Evolutionary conservation across 1,140 invertebrate genomes (phyloP), one percentile per base, ranked within the genome.

Genomic region (Oppia nitens): DNA sequence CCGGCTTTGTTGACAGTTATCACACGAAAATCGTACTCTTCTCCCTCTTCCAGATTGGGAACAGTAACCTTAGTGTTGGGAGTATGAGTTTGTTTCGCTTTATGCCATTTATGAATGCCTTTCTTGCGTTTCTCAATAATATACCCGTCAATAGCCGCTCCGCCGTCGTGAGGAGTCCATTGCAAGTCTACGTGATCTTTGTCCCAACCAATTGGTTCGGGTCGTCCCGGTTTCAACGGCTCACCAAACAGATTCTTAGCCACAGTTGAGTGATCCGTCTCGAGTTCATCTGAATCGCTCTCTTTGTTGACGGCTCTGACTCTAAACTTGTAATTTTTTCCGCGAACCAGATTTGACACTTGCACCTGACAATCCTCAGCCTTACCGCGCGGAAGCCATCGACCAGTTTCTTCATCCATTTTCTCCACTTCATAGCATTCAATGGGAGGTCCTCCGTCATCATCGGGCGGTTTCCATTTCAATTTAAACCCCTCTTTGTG

Each of bases 341-440:
- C 92, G 32, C 91, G 87, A 68, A 93, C 86, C 53, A 98, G 73
- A 20, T 90, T 89, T 0, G 84, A 83, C 20, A 97, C 90, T 66
- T 90, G 1, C 45, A 40, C 2, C 17, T 3, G 1, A 47, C 50
- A 1, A 47, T 20, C 11, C 17, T 27, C 14, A 27, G 64, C 11
- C 47, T 45, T 32, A 57, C 28, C 25, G 1, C 47, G 45, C 12
- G 56, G 56, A 14, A 94, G 85, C 92, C 92, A 96, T 63, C 89
- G 74, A 27, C 56, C 56, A 24, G 83, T 85, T 63, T 92, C 88
- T 1, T 84, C 12, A 83, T 79, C 95, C 93, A 98, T 71, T 75
- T 90, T 94, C 71, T 99, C 95, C 9, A 98, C 84, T 52, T 97
- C 81, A 71, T 98, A 98, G 71, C 98, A 97, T 24, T 88, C 93